A percentile compares a stretch with the other conserved stretches of the same genome.
These are phyloP conservation scores for Proterorhinus semilunaris DNA, from an alignment of 2,113 vertebrate genomes.

Conservation along the genomic window DNA sequence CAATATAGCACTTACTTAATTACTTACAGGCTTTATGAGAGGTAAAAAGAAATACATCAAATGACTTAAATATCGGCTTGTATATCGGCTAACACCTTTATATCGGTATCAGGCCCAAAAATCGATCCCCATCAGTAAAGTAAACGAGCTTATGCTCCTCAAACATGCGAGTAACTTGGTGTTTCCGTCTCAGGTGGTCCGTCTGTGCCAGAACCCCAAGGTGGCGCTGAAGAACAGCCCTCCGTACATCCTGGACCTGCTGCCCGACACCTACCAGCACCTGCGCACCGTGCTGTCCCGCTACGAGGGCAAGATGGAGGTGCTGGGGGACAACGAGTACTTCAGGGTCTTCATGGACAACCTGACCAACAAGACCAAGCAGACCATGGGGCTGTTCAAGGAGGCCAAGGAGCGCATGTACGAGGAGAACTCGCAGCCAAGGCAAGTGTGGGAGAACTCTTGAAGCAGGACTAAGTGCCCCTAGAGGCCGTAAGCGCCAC, in stretches of 20 bases:
- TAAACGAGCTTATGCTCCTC: too few species aligned
- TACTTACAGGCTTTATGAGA: too few species aligned
- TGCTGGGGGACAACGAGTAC: constrained; percentile 94
- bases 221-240: constrained; percentile 97
- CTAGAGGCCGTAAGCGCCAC: too few species aligned
- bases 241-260: constrained; percentile 95
- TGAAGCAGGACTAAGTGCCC: too few species aligned
- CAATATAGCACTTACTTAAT: too few species aligned
- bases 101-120: too few species aligned
- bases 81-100: too few species aligned
- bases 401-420: constrained; percentile 98
- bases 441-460: constrained; percentile 60
- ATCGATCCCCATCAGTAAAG: too few species aligned
- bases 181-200: constrained; percentile 83
- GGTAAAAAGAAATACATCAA: too few species aligned
- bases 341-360: constrained; percentile 98
- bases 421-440: constrained; percentile 97
- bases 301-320: constrained; percentile 97
- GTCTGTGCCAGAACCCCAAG: constrained; percentile 96
- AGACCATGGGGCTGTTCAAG: constrained; percentile 98
- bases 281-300: constrained; percentile 89
- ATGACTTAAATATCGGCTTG: too few species aligned
- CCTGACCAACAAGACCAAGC: constrained; percentile 97
- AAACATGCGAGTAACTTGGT: too few species aligned
- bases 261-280: constrained; percentile 97